These are phyloP conservation scores for Osedax fenrisi DNA, from an alignment of 2,888 invertebrate species.

Conservation along the genomic window DNA sequence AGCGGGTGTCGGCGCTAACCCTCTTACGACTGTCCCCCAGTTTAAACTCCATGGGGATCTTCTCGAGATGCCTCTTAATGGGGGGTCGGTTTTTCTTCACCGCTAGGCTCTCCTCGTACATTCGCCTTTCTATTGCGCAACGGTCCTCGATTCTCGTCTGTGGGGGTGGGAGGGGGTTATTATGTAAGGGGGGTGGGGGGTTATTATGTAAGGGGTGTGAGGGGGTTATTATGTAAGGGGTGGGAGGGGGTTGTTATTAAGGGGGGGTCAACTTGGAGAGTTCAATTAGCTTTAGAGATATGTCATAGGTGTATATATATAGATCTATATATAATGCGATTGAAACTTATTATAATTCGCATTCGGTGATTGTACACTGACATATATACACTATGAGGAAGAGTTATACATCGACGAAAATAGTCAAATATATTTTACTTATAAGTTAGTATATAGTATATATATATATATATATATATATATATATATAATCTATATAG, in stretches of 20 bases:
- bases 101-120: neutral
- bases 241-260: neutral
- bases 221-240: neutral
- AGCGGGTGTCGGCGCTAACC: neutral
- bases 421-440: too few relatives aligned
- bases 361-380: too few relatives aligned
- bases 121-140: neutral
- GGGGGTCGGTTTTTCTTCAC: neutral
- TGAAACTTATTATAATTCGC: too few relatives aligned
- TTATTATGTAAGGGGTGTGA: neutral
- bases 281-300: too few relatives aligned
- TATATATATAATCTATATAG: too few relatives aligned
- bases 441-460: too few relatives aligned
- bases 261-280: too few relatives aligned
- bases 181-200: neutral
- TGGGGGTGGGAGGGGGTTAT: neutral
- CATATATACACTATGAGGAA: too few relatives aligned
- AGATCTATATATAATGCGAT: too few relatives aligned
- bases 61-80: neutral
- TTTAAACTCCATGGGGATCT: neutral
- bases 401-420: too few relatives aligned
- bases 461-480: too few relatives aligned
- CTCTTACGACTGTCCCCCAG: neutral
- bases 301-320: too few relatives aligned
- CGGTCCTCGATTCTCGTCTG: neutral